Base-by-base conservation (phyloP, 2,797 vertebrate species). In the Gallirallus australis region DNA sequence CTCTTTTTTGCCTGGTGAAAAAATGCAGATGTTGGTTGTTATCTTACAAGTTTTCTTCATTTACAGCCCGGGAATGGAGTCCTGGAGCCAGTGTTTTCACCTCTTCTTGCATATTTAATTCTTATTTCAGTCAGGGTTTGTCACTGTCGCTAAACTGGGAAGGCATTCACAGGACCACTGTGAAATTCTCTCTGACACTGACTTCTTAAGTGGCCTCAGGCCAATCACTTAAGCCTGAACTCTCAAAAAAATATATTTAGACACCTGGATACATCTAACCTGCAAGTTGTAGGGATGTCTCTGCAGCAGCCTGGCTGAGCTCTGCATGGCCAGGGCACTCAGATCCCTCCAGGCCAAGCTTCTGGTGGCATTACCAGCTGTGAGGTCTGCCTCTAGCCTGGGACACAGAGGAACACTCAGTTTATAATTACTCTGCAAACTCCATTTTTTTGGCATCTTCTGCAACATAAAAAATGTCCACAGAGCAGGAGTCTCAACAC, bases 91-190 rank as follows among this genome's bases (percentile, higher is more conserved):
- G 5, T 61, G n/a, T 40, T 78, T 88, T 69, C 39, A 35, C 28
- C 64, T 45, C 45, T 69, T 47, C 17, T 17, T 68, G 19, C 8
- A 2, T 28, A n/a, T 71, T 84, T 76, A 21, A 7, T 31, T 82
- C 68, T 65, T 10, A 50, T 87, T 76, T 73, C 65, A 77, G 25
- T 11, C 68, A 39, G 37, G 57, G 40, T 42, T 87, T 85, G 25
- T 37, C 48, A 12, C 11, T 52, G 3, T 17, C 59, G 28, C 8
- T 71, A 12, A 91, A 76, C 8, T 2, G 48, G 28, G 27, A 61
- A 68, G 66, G 27, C 3, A 0, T 7, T 57, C 0, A 0, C 5
- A 27, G 37, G 28, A 45, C 35, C 1, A 0, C 14, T 25, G 12
- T 60, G 82, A 71, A 65, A 56, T 70, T 40, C 39, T 28, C 50